Conservation (phyloP, 2,797 vertebrate species). For the Enteromius afrohamiltoni region DNA sequence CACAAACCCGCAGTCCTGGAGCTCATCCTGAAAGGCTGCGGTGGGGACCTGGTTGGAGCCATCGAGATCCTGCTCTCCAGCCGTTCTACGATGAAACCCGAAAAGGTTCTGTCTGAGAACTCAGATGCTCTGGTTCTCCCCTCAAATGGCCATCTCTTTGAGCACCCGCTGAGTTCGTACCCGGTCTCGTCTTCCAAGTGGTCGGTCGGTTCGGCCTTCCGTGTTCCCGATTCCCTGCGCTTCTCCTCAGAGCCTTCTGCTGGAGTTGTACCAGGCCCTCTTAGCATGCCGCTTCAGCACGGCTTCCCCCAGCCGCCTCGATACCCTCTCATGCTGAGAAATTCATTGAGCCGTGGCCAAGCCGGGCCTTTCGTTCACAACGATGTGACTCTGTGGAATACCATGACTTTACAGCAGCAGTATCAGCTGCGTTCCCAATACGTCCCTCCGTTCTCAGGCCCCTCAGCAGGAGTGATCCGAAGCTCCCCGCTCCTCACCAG, state of each 20-base stretch:
- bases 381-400: slow-evolving; percentile 96
- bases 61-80: slow-evolving; percentile 97
- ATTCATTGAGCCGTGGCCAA: slow-evolving; percentile 89
- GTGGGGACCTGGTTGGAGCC: slow-evolving; percentile 93
- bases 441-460: slow-evolving; percentile 87
- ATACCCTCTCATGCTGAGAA: slow-evolving; percentile 94
- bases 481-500: slow-evolving; percentile 85
- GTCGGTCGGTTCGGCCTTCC: slow-evolving; percentile 96
- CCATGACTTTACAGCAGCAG: slow-evolving; percentile 96
- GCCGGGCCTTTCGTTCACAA: slow-evolving; percentile 89
- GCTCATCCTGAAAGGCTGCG: slow-evolving; percentile 92
- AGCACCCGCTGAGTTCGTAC: slow-evolving; percentile 89
- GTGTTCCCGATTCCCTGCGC: slow-evolving; percentile 91
- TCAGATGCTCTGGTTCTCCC: slow-evolving; percentile 84
- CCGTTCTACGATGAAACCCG: slow-evolving; percentile 75
- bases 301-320: slow-evolving; percentile 91
- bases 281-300: slow-evolving; percentile 89
- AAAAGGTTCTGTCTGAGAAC: slow-evolving; percentile 76
- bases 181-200: slow-evolving; percentile 92
- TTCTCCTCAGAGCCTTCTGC: slow-evolving; percentile 85
- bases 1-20: slow-evolving; percentile 95
- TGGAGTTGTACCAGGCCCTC: slow-evolving; percentile 77
- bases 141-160: slow-evolving; percentile 88
- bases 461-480: slow-evolving; percentile 83
- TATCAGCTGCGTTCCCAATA: slow-evolving; percentile 96